These are phyloP conservation scores for Melanotaenia nigrans DNA, from an alignment of 2,797 vertebrate genomes.

Conservation along the genomic window DNA sequence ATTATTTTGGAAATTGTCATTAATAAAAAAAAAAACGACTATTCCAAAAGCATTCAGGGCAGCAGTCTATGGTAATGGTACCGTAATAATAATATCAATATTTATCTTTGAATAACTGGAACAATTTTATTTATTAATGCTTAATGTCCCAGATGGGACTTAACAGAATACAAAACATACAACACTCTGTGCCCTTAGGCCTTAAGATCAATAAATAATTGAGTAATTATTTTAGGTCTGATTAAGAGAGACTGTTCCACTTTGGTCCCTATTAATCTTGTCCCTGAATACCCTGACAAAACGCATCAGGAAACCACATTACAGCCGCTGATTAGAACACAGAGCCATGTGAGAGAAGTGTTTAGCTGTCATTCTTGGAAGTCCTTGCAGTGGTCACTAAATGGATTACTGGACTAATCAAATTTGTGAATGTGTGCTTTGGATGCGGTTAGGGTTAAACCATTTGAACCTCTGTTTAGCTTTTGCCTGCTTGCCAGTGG, in stretches of 20 bases:
- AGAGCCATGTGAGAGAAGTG: not conserved
- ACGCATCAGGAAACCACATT: not conserved
- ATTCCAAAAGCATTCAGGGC: not conserved
- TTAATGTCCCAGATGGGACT: not conserved
- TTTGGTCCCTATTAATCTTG: not conserved
- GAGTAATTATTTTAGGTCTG: not conserved
- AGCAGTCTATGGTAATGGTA: too few species aligned
- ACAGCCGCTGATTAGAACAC: not conserved
- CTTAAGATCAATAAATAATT: too few species aligned
- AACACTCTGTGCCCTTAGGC: not conserved
- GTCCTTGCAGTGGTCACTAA: not conserved
- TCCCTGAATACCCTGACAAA: too few species aligned
- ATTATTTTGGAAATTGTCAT: too few species aligned
- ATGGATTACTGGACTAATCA: constrained; percentile 2
- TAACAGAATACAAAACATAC: not conserved
- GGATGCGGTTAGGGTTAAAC: not conserved
- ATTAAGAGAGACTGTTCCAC: not conserved
- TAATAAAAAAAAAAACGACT: too few species aligned
- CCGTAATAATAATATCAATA: not conserved
- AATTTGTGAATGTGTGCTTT: not conserved
- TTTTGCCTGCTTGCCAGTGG: not conserved
- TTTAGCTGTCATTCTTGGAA: not conserved
- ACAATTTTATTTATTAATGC: not conserved
- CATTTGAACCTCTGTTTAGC: not conserved
- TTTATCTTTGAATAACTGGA: not conserved